phyloP scores from a whole-genome alignment of 2,888 invertebrate genomes.

The Axea sp. region DNA sequence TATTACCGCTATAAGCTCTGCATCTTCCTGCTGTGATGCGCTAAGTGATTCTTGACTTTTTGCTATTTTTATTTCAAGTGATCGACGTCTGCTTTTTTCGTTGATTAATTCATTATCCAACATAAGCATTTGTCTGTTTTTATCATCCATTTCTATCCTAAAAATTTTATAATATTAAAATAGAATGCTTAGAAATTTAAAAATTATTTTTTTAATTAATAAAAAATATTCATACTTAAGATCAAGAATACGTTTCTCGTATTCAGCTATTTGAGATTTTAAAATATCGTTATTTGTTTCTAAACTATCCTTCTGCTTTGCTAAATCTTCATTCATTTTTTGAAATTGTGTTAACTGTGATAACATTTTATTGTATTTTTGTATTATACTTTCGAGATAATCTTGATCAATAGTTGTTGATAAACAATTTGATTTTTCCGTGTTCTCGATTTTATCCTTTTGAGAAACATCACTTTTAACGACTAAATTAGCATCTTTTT shows the following conservation, averaged over 20 bases:
- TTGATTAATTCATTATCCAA: slow-evolving; percentile 72
- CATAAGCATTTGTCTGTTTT: slow-evolving; percentile 67
- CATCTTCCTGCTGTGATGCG: slow-evolving; percentile 69
- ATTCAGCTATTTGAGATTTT: slow-evolving; percentile 73
- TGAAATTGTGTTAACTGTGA: slow-evolving; percentile 66
- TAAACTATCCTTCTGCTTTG: slow-evolving; percentile 70
- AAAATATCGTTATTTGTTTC: slow-evolving; percentile 74
- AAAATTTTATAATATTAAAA: slow-evolving; percentile 18
- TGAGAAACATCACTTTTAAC: slow-evolving; percentile 74
- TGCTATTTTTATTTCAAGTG: slow-evolving; percentile 71
- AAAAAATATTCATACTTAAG: slow-evolving; percentile 65
- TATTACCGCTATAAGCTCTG: slow-evolving; percentile 71
- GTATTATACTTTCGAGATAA: slow-evolving; percentile 64
- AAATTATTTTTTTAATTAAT: neutral
- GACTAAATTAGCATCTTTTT: slow-evolving; percentile 58
- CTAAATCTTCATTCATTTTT: slow-evolving; percentile 72
- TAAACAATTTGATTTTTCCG: slow-evolving; percentile 43
- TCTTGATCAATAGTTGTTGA: slow-evolving; percentile 63
- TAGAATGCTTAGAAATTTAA: slow-evolving; percentile 1
- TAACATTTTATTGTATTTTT: slow-evolving; percentile 64
- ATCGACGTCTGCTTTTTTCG: slow-evolving; percentile 69
- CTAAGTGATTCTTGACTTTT: slow-evolving; percentile 68
- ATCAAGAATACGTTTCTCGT: slow-evolving; percentile 74
- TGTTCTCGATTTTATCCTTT: slow-evolving; percentile 59
- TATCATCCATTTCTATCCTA: slow-evolving; percentile 72